Percentiles rank a stretch among this genome's conserved stretches.
Conservation (phyloP, 1,140 invertebrate genomes). For the Apis cerana region DNA sequence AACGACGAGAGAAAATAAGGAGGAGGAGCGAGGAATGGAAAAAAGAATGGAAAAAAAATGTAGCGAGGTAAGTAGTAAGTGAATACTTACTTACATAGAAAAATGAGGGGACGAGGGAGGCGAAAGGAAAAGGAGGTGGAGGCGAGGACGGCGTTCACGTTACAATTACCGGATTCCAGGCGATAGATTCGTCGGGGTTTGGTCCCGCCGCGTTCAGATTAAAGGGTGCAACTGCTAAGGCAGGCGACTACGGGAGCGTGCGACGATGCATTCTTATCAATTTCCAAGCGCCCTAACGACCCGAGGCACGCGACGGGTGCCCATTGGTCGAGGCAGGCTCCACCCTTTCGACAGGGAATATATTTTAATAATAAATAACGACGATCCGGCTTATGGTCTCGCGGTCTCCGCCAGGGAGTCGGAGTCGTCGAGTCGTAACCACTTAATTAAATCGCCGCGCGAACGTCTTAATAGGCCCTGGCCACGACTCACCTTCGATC, state of each 20-base stretch:
- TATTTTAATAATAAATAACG: conserved; percentile 78
- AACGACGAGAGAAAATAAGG: no score
- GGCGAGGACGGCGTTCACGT: not conserved
- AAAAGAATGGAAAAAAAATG: not conserved
- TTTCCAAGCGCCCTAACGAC: conserved; percentile 76
- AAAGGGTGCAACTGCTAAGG: conserved; percentile 1
- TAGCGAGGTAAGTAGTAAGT: no score
- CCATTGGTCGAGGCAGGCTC: conserved; percentile 76
- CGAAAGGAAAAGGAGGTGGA: not conserved
- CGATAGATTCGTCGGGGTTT: conserved; percentile 39
- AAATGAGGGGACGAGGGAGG: not conserved
- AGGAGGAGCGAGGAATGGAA: no score
- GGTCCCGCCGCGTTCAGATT: conserved; percentile 23
- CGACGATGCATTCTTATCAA: conserved; percentile 77
- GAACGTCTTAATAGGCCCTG: conserved; percentile 66
- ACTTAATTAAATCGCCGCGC: conserved; percentile 67
- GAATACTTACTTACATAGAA: no score
- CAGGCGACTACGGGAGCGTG: conserved; percentile 20
- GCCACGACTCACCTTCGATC: conserved; percentile 10
- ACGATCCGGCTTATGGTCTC: conserved; percentile 60
- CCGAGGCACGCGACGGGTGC: conserved; percentile 72
- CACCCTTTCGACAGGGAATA: conserved; percentile 74
- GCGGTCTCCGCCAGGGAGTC: not conserved
- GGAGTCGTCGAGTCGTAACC: conserved; percentile 34
- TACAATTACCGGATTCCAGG: conserved; percentile 27